Base-by-base conservation (phyloP, 2,888 invertebrate genomes). In the Drosophila subsilvestris region DNA sequence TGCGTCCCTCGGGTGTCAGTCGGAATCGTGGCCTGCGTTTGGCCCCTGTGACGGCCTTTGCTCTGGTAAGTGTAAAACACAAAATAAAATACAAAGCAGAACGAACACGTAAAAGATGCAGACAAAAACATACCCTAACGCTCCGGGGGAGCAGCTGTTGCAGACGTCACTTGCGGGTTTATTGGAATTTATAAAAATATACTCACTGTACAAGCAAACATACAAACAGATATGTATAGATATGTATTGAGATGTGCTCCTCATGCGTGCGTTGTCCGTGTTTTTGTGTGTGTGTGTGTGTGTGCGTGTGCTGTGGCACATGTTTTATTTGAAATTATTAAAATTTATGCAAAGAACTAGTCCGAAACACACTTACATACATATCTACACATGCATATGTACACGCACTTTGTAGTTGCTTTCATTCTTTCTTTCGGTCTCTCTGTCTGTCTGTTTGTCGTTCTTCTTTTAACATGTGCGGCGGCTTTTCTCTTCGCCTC, bases 1-100 rank as follows among this genome's bases (percentile, higher is more conserved):
- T 93, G 89, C 93, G 94, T 25, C 83, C 82, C 55, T 75, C 94
- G 92, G 93, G 94, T 92, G 93, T 94, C 92, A 93, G 93, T 32
- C 49, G 71, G 43, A 58, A 74, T 29, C 70, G 79, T 51, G 83
- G 94, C 92, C 78, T 89, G 76, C 91, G 90, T 55, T 75, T 90
- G 72, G 79, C 83, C 79, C 91, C 91, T 63, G 76, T 82, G 58
- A 59, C 85, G 51, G 81, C 79, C 56, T 79, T 81, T 75, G 77
- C 79, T 50, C 66, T 88, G 82, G 89, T 89, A 76, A 85, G 81
- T 76, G n/a, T 20, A 29, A 10, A 22, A 10, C 2, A 49, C 20
- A 50, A 32, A 20, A 18, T 17, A 9, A 63, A 66, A 78, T n/a
- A n/a, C 4, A 22, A n/a, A n/a, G n/a, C n/a, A n/a, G n/a, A n/a